Conservation (phyloP, 30 jellyfish, hydroid and myxozoan genomes). For the Pseudorhiza aurosa region DNA sequence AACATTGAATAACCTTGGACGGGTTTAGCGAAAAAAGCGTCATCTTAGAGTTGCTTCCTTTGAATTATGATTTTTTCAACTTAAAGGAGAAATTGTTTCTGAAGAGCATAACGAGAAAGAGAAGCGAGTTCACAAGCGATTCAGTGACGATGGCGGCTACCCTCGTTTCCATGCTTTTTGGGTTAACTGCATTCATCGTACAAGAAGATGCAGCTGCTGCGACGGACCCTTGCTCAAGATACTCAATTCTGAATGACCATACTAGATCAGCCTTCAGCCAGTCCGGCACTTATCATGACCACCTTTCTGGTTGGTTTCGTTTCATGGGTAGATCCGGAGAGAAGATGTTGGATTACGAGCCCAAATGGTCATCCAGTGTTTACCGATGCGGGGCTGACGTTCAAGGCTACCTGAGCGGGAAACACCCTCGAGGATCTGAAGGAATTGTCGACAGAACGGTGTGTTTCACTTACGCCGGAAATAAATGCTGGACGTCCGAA, state of each 20-base stretch:
- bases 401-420: neutral
- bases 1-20: too few relatives aligned
- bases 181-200: too few relatives aligned
- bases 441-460: slow-evolving; percentile 21
- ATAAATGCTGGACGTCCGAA: neutral
- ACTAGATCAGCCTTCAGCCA: neutral
- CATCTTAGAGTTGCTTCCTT: too few relatives aligned
- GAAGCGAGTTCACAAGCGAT: too few relatives aligned
- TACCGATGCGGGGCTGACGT: neutral
- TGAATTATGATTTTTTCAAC: too few relatives aligned
- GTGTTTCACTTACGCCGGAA: neutral
- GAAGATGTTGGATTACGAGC: slow-evolving; percentile 11
- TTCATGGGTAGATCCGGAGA: slow-evolving; percentile 37
- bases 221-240: neutral
- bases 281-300: neutral
- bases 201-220: too few relatives aligned
- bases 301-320: slow-evolving; percentile 8
- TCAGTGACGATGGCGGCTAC: too few relatives aligned
- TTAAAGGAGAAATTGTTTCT: too few relatives aligned
- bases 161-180: too few relatives aligned
- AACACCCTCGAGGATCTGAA: slow-evolving; percentile 7
- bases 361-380: neutral
- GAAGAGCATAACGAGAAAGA: too few relatives aligned
- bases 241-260: neutral
- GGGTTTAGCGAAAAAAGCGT: too few relatives aligned